Conservation (phyloP, 2,113 vertebrate genomes). For the Percopsis transmontana region DNA sequence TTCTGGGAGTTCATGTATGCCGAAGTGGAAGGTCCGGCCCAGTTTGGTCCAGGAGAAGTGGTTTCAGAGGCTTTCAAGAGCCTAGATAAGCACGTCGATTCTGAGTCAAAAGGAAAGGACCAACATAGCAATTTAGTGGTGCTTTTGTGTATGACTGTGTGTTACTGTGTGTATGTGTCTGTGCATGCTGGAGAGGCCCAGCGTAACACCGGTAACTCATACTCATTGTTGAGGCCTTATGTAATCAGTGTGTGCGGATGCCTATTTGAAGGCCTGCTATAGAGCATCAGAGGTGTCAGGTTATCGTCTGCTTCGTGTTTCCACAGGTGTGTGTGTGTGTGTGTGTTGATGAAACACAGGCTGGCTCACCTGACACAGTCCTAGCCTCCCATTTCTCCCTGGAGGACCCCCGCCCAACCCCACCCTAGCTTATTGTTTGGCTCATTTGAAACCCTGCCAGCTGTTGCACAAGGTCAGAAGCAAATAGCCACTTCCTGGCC, state of each 20-base stretch:
- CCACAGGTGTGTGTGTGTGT: constrained; percentile 42
- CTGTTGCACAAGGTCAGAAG: constrained; percentile 37
- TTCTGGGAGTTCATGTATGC: constrained; percentile 25
- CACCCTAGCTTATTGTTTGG: constrained; percentile 25
- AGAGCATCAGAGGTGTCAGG: constrained; percentile 52
- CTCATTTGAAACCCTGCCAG: constrained; percentile 59
- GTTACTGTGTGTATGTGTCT: background rate
- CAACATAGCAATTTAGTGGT: constrained; percentile 30
- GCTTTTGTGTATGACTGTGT: constrained; percentile 1
- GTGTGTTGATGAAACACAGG: constrained; percentile 43
- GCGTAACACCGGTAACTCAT: no score
- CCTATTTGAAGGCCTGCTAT: background rate
- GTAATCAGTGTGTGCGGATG: background rate
- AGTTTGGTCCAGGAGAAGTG: constrained; percentile 49
- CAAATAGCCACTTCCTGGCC: constrained; percentile 33
- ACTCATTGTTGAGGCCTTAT: no score
- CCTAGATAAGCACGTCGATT: constrained; percentile 38
- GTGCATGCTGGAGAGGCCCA: background rate
- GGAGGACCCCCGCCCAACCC: constrained; percentile 25
- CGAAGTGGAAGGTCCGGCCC: constrained; percentile 47
- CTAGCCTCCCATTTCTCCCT: constrained; percentile 39
- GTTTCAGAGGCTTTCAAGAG: constrained; percentile 44
- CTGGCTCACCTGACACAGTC: constrained; percentile 62
- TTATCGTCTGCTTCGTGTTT: constrained; percentile 44
- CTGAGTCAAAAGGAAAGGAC: constrained; percentile 43